Percentiles rank a stretch among this genome's conserved stretches.
phyloP scores from a whole-genome alignment of 2,113 vertebrate genomes.

The Ursus arctos region DNA sequence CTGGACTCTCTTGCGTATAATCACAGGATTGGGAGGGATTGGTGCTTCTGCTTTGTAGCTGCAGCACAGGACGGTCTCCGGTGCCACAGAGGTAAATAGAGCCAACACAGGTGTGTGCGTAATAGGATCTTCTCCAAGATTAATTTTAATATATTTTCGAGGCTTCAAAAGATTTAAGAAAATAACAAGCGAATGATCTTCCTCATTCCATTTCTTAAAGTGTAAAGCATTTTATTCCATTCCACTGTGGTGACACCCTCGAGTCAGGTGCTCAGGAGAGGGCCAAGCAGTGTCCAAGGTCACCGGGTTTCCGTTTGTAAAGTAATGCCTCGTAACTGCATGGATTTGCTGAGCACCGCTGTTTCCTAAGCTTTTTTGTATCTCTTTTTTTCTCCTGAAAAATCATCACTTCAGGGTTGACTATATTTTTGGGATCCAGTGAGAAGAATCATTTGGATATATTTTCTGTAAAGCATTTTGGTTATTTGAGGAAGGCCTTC shows the following conservation, averaged over 20 bases:
- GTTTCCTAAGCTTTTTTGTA: background rate
- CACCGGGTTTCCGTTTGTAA: background rate
- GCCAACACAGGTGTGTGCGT: background rate
- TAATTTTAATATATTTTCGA: conserved; percentile 19
- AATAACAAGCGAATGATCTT: background rate
- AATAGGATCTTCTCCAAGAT: background rate
- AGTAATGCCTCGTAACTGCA: too few relatives aligned
- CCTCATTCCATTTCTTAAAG: background rate
- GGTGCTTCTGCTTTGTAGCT: background rate
- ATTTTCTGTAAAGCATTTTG: background rate
- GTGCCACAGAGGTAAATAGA: background rate
- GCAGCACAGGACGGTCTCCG: background rate
- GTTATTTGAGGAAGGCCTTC: background rate
- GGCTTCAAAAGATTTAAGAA: background rate
- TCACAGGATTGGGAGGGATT: background rate
- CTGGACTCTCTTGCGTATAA: background rate
- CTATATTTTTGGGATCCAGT: background rate
- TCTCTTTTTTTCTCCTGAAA: background rate
- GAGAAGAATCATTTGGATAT: background rate
- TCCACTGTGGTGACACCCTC: rapidly evolving
- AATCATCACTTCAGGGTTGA: background rate
- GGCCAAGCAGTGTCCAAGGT: rapidly evolving
- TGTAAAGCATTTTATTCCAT: background rate
- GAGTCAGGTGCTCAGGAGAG: rapidly evolving
- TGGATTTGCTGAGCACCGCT: background rate